Conservation (phyloP, 1,140 invertebrate species). For the Zaprionus tsacasi region DNA sequence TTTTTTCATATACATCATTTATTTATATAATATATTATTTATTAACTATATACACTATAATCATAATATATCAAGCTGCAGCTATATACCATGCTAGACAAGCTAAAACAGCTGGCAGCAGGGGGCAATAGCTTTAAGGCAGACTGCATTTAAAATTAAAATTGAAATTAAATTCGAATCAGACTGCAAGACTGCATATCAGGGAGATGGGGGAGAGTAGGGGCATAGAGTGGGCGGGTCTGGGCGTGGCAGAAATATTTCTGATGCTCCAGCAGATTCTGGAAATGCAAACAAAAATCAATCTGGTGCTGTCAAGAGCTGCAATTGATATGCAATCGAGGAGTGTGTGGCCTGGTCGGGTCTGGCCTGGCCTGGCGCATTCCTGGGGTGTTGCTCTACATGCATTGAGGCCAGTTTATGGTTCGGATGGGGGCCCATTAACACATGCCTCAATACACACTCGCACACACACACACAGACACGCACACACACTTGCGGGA, state of each 20-base stretch:
- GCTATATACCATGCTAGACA: neutral
- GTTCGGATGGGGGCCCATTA: constrained; percentile 29
- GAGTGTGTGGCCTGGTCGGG: constrained; percentile 19
- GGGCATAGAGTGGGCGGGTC: too few species aligned
- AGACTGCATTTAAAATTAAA: constrained; percentile 33
- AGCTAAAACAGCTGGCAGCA: neutral
- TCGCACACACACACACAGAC: constrained; percentile 6
- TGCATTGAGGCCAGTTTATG: constrained; percentile 34
- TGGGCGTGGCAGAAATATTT: neutral
- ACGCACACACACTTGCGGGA: constrained; percentile 1
- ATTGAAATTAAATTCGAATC: constrained; percentile 22
- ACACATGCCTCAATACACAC: constrained; percentile 41
- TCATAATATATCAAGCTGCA: neutral
- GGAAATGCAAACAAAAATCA: constrained; percentile 55
- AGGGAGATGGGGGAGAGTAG: neutral
- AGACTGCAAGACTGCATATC: neutral
- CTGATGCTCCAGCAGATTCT: neutral
- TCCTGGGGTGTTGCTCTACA: neutral
- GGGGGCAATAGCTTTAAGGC: neutral
- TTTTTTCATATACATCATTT: too few species aligned
- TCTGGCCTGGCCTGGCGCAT: constrained; percentile 1
- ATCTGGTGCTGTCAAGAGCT: constrained; percentile 43
- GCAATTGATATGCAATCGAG: constrained; percentile 54
- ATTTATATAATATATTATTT: too few species aligned
- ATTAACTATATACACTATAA: too few species aligned